Percentiles rank a stretch among this genome's conserved stretches.
These are phyloP conservation scores for Aphaenogaster rudis DNA, from an alignment of 1,140 invertebrate genomes.

Conservation along the genomic window DNA sequence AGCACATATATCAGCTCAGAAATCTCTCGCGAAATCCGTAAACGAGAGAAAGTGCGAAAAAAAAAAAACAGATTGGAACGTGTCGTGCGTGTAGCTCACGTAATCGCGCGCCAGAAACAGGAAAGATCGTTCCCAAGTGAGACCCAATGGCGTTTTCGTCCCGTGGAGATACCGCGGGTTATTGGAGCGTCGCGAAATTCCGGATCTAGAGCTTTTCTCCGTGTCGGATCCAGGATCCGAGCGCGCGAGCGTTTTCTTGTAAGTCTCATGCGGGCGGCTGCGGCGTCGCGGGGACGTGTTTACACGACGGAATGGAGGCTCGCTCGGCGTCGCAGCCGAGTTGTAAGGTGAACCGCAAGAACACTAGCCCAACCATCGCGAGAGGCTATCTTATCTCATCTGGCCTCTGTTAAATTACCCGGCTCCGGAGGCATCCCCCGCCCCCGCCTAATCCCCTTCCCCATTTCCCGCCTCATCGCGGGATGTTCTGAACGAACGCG, in stretches of 20 bases:
- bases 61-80: not conserved
- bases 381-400: conserved; percentile 78
- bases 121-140: conserved; percentile 10
- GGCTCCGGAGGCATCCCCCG: conserved; percentile 31
- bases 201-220: conserved; percentile 9
- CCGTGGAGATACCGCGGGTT: conserved; percentile 29
- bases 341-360: conserved; percentile 73
- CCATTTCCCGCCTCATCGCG: conserved; percentile 49
- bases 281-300: conserved; percentile 68
- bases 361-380: conserved; percentile 70
- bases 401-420: conserved; percentile 80
- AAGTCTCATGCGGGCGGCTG: conserved; percentile 47
- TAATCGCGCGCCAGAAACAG: not conserved
- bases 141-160: not conserved
- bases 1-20: not conserved
- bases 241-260: conserved; percentile 57
- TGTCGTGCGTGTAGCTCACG: not conserved
- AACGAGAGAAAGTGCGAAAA: not conserved
- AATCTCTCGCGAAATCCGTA: not conserved
- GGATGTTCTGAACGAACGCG: conserved; percentile 55
- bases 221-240: not conserved
- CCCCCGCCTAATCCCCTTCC: conserved; percentile 17
- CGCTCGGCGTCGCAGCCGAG: conserved; percentile 52
- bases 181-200: conserved; percentile 37
- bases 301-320: conserved; percentile 71